Conservation (phyloP, 2,113 vertebrate genomes). For the Pteronura brasiliensis region DNA sequence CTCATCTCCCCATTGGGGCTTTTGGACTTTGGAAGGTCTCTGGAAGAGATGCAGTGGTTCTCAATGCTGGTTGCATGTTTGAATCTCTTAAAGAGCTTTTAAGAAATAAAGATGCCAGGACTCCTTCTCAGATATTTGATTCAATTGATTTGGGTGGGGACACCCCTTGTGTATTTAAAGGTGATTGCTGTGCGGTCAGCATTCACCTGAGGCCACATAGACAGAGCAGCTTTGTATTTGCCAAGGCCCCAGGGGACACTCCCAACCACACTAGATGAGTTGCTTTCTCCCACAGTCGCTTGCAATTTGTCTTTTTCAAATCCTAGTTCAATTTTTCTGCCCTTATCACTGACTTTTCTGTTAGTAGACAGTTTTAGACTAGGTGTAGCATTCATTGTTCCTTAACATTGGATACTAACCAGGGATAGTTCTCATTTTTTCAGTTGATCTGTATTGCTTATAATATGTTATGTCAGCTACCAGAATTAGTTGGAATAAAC, state of each 20-base stretch:
- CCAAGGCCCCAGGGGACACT: background rate
- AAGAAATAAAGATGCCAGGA: background rate
- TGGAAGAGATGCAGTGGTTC: background rate
- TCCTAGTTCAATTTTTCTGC: background rate
- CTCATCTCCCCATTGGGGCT: background rate
- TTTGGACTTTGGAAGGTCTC: background rate
- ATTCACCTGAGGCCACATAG: background rate
- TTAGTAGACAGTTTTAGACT: background rate
- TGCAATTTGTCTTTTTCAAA: background rate
- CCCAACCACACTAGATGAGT: background rate
- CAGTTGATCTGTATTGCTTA: background rate
- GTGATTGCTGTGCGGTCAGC: background rate
- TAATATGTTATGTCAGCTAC: background rate
- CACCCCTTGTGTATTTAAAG: background rate
- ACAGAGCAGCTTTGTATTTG: background rate
- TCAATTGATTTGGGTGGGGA: background rate
- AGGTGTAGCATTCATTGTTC: background rate
- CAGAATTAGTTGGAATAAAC: background rate
- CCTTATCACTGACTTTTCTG: background rate
- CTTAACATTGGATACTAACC: background rate
- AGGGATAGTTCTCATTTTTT: background rate
- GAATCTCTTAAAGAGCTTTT: background rate
- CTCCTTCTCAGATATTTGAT: background rate
- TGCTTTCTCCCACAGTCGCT: background rate
- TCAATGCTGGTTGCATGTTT: background rate